Percentiles rank a stretch among this genome's conserved stretches.
Evolutionary conservation across 64 coral and sea anemone species (phyloP).

Genomic region (Astreopora myriophthalma): DNA sequence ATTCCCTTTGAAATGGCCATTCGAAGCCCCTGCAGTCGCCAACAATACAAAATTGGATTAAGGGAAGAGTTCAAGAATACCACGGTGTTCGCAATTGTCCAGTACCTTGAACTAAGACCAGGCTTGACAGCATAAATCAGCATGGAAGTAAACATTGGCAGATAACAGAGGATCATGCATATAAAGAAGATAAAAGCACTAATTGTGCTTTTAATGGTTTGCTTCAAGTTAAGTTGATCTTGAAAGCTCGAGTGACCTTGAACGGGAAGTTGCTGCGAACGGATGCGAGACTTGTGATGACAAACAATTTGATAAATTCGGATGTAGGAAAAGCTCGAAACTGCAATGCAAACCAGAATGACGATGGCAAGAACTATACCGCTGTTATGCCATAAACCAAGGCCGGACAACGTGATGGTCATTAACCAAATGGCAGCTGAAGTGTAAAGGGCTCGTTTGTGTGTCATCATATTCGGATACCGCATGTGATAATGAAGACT

Average conservation of each 20-base stretch:
- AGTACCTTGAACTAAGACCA: background rate
- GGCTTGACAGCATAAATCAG: background rate
- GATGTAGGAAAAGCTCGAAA: background rate
- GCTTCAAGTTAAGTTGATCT: background rate
- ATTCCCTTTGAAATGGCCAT: background rate
- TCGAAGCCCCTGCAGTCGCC: conserved; percentile 4
- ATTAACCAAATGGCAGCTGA: background rate
- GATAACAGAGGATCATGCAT: background rate
- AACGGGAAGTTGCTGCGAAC: background rate
- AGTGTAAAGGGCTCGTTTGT: background rate
- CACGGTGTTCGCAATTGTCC: background rate
- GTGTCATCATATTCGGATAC: background rate
- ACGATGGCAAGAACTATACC: background rate
- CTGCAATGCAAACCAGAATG: background rate
- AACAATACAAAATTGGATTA: conserved; percentile 11
- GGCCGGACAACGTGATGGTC: background rate
- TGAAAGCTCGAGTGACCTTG: background rate
- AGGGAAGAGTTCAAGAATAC: conserved; percentile 17
- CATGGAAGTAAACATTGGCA: background rate
- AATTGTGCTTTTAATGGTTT: background rate
- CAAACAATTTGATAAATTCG: background rate
- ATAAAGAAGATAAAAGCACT: conserved; percentile 11
- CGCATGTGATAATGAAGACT: conserved; percentile 11
- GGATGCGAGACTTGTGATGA: background rate
- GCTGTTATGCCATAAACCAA: background rate